A percentile compares a stretch with the other conserved stretches of the same genome.
These are phyloP conservation scores for Drosophila neutralis DNA, from an alignment of 2,888 invertebrate genomes.

Conservation along the genomic window DNA sequence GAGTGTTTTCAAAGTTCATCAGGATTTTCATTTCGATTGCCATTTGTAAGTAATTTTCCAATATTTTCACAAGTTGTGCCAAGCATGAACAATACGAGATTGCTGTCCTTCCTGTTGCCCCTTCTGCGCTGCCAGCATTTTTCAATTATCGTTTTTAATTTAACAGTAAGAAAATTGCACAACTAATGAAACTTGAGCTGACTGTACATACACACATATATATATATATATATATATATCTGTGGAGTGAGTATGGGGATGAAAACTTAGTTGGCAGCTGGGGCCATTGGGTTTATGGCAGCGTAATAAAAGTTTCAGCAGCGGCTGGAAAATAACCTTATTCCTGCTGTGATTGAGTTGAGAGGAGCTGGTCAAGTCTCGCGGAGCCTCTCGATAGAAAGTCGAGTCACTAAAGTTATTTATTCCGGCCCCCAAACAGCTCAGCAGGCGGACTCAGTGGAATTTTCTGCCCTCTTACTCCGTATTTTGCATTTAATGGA, in stretches of 20 bases:
- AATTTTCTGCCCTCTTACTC: constrained; percentile 16
- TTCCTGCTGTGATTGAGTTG: constrained; percentile 77
- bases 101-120: not conserved
- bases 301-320: constrained; percentile 70
- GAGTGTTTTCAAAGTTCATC: constrained; percentile 38
- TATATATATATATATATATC: not conserved
- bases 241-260: not conserved
- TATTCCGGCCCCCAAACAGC: constrained; percentile 43
- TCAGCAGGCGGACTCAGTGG: constrained; percentile 48
- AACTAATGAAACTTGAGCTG: constrained; percentile 72
- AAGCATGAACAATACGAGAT: constrained; percentile 3
- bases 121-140: constrained; percentile 53
- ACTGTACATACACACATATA: constrained; percentile 20
- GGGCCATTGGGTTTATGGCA: constrained; percentile 40
- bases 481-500: constrained; percentile 66
- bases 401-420: constrained; percentile 57
- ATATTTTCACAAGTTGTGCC: constrained; percentile 61
- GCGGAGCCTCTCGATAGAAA: constrained; percentile 41
- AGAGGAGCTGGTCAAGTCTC: constrained; percentile 70
- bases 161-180: constrained; percentile 75
- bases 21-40: constrained; percentile 58
- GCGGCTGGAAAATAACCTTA: constrained; percentile 62
- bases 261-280: constrained; percentile 13
- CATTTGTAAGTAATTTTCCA: constrained; percentile 69
- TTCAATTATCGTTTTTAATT: constrained; percentile 82